Percentiles rank a stretch among this genome's conserved stretches.
Evolutionary conservation across 2,113 vertebrate genomes (phyloP).

Genomic region (Nyctereutes procyonoides): DNA sequence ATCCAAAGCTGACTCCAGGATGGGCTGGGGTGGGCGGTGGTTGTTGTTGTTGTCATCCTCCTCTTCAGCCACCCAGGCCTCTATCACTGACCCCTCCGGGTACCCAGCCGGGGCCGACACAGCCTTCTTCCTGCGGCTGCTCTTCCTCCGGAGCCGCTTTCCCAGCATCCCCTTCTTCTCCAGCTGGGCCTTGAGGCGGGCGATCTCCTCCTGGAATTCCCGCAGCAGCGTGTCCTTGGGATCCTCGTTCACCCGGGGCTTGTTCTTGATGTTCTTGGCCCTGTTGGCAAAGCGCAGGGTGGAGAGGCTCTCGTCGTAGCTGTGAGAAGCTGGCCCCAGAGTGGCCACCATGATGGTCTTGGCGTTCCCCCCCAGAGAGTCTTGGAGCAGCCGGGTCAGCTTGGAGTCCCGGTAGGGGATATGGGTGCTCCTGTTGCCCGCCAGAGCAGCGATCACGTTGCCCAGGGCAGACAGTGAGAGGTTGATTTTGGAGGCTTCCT

Average conservation of each 20-base stretch:
- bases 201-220: conserved; percentile 97
- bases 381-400: conserved; percentile 96
- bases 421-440: conserved; percentile 94
- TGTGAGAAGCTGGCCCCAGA: conserved; percentile 93
- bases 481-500: conserved; percentile 98
- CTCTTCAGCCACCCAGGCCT: conserved; percentile 84
- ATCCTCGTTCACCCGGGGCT: conserved; percentile 96
- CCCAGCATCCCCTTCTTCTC: conserved; percentile 94
- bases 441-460: conserved; percentile 97
- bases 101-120: conserved; percentile 76
- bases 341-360: conserved; percentile 99
- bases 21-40: conserved; percentile 66
- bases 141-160: conserved; percentile 89
- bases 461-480: conserved; percentile 96
- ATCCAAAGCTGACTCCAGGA: conserved; percentile 85
- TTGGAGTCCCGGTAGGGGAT: conserved; percentile 98
- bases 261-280: conserved; percentile 99
- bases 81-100: conserved; percentile 64
- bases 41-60: conserved; percentile 85
- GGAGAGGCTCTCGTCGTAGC: conserved; percentile 94
- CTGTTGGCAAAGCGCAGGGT: conserved; percentile 96
- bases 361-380: conserved; percentile 96
- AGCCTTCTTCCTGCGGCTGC: conserved; percentile 89
- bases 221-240: conserved; percentile 97
- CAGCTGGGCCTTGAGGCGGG: conserved; percentile 95